Base-by-base conservation (phyloP, 2,888 invertebrate genomes). In the Quadroppia sp. region DNA sequence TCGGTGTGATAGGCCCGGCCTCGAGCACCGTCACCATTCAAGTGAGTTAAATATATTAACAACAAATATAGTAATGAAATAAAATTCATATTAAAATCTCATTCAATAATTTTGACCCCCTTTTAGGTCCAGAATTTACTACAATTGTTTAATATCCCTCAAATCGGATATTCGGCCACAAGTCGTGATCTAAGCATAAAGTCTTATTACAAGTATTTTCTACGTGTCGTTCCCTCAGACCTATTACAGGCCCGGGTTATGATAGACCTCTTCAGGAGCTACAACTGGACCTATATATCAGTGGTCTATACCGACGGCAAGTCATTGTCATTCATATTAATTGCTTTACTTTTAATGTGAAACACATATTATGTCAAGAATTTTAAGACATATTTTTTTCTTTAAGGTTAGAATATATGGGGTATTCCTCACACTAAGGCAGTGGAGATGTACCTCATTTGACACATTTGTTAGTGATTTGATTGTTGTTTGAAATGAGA, bases 211-310 rank as follows among this genome's bases (percentile, higher is more conserved):
- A 87, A 88, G 79, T 90, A 89, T 79, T 91, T 90, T 83, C 85
- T 90, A 79, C 85, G 91, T 48, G 90, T 90, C 32, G 90, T 90
- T 56, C 90, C 90, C 15, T 88, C 89, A 0, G 90, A 91, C 83
- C 87, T 86, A 78, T 88, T 88, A 82, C 90, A 90, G 83, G 90
- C 90, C 20, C 87, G 88, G 80, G 88, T 89, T 71, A 87, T 91
- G 80, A 85, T 89, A 77, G 89, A 89, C 80, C 83, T 89, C 76
- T 86, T 89, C 64, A 84, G 85, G 76, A 84, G 85, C 76, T 87
- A 87, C 82, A 89, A 89, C 82, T 91, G 90, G 90, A 90, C 89
- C 11, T 91, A 90, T 81, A 88, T 91, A 53, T 89, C 89, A 59
- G 88, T 88, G 23, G 87, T 89, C 64, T 88, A 89, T 81, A 89